Conservation (phyloP, 2,113 vertebrate species). For the Genyomyrus donnyi region DNA sequence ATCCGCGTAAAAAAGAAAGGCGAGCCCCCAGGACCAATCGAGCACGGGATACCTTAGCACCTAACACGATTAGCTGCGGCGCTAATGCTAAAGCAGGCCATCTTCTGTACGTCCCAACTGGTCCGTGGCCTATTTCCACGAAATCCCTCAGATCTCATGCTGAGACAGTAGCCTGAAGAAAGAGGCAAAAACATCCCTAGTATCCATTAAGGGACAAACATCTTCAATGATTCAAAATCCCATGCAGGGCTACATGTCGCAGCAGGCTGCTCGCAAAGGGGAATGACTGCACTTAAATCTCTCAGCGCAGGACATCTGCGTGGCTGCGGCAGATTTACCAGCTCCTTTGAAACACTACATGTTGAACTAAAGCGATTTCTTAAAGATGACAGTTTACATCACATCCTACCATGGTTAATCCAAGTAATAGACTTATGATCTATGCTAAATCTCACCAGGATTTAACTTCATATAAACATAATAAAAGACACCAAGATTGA, state of each 20-base stretch:
- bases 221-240: constrained; percentile 52
- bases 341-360: constrained; percentile 31
- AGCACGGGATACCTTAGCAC: neutral
- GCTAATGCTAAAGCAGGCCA: constrained; percentile 17
- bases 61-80: neutral
- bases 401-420: neutral
- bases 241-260: constrained; percentile 35
- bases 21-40: neutral
- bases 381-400: neutral
- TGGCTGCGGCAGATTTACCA: constrained; percentile 27
- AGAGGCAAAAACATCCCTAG: constrained; percentile 33
- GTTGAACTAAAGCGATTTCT: neutral
- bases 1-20: neutral
- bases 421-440: neutral
- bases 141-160: neutral
- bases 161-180: neutral
- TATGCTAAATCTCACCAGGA: neutral
- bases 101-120: constrained; percentile 22
- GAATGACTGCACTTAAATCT: constrained; percentile 27
- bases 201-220: constrained; percentile 49
- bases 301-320: constrained; percentile 1
- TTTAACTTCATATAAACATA: neutral
- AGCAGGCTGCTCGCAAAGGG: constrained; percentile 34
- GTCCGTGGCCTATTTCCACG: neutral
- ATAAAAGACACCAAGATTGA: neutral